phyloP scores from a whole-genome alignment of 2,797 vertebrate genomes.

The Danio choprae region DNA sequence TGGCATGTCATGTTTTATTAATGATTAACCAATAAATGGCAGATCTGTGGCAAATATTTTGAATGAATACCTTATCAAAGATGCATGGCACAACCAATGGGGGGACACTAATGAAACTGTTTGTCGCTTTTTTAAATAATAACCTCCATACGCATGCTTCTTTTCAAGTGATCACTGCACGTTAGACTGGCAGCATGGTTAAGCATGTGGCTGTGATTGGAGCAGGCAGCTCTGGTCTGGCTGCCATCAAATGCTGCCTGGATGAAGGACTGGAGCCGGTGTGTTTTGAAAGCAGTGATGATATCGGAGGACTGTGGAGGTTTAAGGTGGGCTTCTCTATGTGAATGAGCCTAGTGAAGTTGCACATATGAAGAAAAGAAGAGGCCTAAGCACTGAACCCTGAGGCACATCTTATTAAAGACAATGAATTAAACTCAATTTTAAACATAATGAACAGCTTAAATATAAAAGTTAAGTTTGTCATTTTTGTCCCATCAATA shows the following conservation, averaged over 20 bases:
- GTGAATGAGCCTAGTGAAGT: not conserved
- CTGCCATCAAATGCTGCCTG: constrained; percentile 83
- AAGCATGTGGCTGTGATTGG: constrained; percentile 82
- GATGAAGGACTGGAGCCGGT: constrained; percentile 85
- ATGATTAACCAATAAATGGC: not conserved
- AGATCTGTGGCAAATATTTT: not conserved
- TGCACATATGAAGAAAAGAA: not conserved
- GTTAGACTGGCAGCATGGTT: constrained; percentile 64
- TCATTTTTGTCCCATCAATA: not conserved
- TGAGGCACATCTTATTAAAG: not conserved
- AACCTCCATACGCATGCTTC: no score
- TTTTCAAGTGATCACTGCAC: not conserved
- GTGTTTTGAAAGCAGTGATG: constrained; percentile 87
- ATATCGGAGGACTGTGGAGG: constrained; percentile 89
- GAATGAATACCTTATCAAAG: not conserved
- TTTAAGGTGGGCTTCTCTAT: constrained; percentile 77
- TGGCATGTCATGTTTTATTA: not conserved
- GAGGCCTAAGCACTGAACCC: not conserved
- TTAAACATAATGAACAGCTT: not conserved
- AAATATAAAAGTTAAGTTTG: not conserved
- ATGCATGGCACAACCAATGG: not conserved
- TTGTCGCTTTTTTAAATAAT: not conserved
- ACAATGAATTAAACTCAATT: not conserved
- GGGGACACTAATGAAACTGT: not conserved
- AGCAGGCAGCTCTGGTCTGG: constrained; percentile 82